Percentiles rank a stretch among this genome's conserved stretches.
Evolutionary conservation across 2,113 vertebrate genomes (phyloP).

Genomic region (Choloepus hoffmanni): DNA sequence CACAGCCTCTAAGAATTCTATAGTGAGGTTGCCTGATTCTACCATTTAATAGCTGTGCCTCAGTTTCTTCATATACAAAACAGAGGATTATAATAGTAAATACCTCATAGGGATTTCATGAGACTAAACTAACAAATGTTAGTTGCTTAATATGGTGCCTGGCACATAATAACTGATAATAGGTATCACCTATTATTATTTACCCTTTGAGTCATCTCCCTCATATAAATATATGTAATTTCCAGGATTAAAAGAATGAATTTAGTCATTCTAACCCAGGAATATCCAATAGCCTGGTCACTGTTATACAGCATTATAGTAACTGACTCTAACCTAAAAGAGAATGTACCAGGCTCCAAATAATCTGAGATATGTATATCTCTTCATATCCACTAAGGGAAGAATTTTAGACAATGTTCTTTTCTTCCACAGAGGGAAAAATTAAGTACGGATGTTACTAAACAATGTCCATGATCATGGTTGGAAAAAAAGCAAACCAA

Average conservation of each 20-base stretch:
- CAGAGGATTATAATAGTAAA: neutral
- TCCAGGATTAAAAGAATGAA: neutral
- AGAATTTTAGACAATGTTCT: slow-evolving; percentile 13
- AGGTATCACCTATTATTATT: neutral
- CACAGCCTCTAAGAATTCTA: neutral
- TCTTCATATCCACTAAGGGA: neutral
- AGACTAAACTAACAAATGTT: neutral
- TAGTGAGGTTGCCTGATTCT: neutral
- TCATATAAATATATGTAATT: neutral
- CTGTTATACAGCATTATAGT: neutral
- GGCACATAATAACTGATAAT: neutral
- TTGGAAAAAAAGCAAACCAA: slow-evolving; percentile 48
- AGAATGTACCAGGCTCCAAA: neutral
- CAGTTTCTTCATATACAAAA: neutral
- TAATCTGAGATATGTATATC: neutral
- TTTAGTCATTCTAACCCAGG: neutral
- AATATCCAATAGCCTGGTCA: neutral
- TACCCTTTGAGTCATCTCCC: neutral
- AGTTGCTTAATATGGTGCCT: neutral
- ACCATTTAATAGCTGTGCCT: neutral
- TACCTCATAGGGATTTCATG: neutral
- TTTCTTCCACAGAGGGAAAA: slow-evolving; percentile 20
- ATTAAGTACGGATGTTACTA: neutral
- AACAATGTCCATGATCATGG: slow-evolving; percentile 53
- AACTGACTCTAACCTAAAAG: neutral